Percentiles rank a stretch among this genome's conserved stretches.
These are phyloP conservation scores for Pseudois nayaur DNA, from an alignment of 2,113 vertebrate species.

Conservation along the genomic window DNA sequence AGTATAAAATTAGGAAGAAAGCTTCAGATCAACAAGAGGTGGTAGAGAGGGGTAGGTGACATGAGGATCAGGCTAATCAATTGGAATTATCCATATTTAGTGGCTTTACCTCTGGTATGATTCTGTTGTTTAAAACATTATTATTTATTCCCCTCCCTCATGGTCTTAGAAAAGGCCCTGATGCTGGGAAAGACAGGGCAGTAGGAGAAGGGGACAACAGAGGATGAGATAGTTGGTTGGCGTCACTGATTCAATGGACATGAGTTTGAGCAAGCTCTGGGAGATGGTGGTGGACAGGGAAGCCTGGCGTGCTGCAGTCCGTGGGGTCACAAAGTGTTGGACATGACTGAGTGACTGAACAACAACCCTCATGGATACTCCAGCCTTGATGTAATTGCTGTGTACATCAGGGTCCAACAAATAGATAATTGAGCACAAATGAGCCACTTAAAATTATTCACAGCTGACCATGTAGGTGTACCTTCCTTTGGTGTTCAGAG, in stretches of 20 bases:
- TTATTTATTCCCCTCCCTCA: background rate
- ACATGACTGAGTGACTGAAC: background rate
- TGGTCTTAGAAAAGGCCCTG: background rate
- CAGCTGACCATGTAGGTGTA: background rate
- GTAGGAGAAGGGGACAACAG: background rate
- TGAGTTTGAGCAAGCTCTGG: background rate
- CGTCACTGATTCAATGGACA: background rate
- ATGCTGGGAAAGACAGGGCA: background rate
- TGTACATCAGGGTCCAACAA: background rate
- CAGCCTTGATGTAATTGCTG: background rate
- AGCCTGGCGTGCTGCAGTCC: background rate
- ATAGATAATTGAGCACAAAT: background rate
- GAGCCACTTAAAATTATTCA: background rate
- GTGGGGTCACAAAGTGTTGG: background rate
- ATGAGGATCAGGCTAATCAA: background rate
- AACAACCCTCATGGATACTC: background rate
- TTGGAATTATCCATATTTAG: background rate
- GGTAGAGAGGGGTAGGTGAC: background rate
- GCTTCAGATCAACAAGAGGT: background rate
- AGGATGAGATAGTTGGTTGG: background rate
- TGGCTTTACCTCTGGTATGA: background rate
- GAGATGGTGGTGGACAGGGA: background rate
- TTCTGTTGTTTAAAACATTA: background rate
- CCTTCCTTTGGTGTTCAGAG: constrained; percentile 16
- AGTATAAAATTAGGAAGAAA: constrained; percentile 26